Percentiles rank a stretch among this genome's conserved stretches.
phyloP scores from a whole-genome alignment of 2,888 invertebrate species.

The Ariolimax columbianus region DNA sequence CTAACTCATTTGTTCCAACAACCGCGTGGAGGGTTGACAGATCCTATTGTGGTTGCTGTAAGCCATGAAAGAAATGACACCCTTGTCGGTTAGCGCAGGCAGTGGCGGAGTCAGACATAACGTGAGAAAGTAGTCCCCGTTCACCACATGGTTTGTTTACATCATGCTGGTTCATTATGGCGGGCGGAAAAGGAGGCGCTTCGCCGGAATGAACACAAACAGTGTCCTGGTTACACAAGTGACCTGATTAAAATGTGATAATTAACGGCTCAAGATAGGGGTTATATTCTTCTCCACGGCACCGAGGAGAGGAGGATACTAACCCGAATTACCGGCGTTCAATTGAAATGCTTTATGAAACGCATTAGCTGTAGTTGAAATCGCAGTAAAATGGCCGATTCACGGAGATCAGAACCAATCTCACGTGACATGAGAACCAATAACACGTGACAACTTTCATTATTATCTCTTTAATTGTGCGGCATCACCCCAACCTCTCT shows the following conservation, averaged over 20 bases:
- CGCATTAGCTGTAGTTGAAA: background rate
- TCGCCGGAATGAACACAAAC: background rate
- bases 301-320: background rate
- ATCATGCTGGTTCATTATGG: conserved; percentile 42
- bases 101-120: conserved; percentile 40
- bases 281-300: conserved; percentile 13
- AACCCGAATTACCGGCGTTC: background rate
- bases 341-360: background rate
- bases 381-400: background rate
- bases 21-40: too few species aligned
- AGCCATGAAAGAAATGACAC: conserved; percentile 24
- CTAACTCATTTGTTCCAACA: too few species aligned
- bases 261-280: conserved; percentile 17
- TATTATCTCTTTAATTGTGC: background rate
- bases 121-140: conserved; percentile 40
- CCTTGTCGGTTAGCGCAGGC: background rate
- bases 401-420: background rate
- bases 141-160: conserved; percentile 35
- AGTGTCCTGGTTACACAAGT: conserved; percentile 32
- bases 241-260: conserved; percentile 23
- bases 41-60: background rate
- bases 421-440: background rate
- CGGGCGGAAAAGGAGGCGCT: background rate
- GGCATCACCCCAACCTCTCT: background rate
- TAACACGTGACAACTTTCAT: background rate